These are phyloP conservation scores for Caenorhabditis zanzibari DNA, from an alignment of 2,888 invertebrate species.

Conservation along the genomic window DNA sequence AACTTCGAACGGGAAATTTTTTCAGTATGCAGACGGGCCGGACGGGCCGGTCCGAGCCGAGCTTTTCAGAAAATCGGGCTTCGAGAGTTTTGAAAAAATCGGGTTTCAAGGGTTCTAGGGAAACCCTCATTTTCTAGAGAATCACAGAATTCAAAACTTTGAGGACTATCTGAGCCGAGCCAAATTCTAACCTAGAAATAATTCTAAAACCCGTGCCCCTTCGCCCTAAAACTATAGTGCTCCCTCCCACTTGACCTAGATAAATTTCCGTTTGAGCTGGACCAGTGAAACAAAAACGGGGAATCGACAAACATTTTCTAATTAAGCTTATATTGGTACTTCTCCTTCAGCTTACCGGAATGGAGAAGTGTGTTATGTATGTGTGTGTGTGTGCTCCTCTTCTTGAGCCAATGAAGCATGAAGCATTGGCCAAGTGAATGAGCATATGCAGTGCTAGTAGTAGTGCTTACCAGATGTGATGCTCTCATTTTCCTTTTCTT, in stretches of 20 bases:
- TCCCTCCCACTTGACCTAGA: not conserved
- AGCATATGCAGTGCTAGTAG: constrained; percentile 4
- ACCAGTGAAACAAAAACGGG: constrained; percentile 3
- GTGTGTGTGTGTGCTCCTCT: constrained; percentile 21
- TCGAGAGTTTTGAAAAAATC: too few relatives aligned
- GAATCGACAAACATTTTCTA: constrained; percentile 19
- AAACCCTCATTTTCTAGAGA: too few relatives aligned
- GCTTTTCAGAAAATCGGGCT: too few relatives aligned
- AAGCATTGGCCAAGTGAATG: constrained; percentile 24
- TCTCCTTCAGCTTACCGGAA: constrained; percentile 10
- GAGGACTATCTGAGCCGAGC: too few relatives aligned
- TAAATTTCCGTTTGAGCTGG: constrained; percentile 6
- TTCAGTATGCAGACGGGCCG: too few relatives aligned
- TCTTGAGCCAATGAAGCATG: constrained; percentile 30
- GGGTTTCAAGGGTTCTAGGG: too few relatives aligned
- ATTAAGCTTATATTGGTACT: constrained; percentile 29
- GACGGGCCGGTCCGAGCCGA: too few relatives aligned
- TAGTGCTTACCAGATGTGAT: constrained; percentile 30
- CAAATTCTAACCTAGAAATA: too few relatives aligned
- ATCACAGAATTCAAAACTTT: too few relatives aligned
- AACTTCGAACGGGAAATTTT: too few relatives aligned
- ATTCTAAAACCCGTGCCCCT: too few relatives aligned
- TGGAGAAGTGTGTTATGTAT: constrained; percentile 17
- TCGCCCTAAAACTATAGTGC: not conserved
- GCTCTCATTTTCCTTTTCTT: constrained; percentile 2